Evolutionary conservation across 2,888 invertebrate genomes (phyloP).

Genomic region (Artemia sinica): DNA sequence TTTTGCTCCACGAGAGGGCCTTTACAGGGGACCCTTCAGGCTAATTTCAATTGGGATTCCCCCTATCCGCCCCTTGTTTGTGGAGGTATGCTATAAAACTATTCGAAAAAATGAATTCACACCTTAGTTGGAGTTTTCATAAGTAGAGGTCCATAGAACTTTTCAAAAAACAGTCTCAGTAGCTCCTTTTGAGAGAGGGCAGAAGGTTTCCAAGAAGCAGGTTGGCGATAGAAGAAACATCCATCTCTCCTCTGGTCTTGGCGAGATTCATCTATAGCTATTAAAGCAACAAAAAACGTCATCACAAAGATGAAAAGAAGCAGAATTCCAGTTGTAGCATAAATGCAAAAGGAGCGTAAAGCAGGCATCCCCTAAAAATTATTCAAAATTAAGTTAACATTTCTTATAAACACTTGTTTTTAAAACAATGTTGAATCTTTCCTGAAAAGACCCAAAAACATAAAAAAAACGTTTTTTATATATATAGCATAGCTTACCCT

Average conservation of each 20-base stretch:
- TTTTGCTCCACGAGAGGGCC: too few species aligned
- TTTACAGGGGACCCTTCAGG: not conserved
- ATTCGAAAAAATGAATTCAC: conserved; percentile 14
- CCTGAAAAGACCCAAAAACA: too few species aligned
- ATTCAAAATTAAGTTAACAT: not conserved
- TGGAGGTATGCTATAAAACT: not conserved
- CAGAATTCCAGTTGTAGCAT: conserved; percentile 36
- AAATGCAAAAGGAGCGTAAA: conserved; percentile 37
- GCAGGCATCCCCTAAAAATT: conserved; percentile 33
- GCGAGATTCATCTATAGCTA: conserved; percentile 35
- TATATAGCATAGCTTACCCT: too few species aligned
- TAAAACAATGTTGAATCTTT: too few species aligned
- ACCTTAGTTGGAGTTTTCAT: conserved; percentile 32
- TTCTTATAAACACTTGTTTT: too few species aligned
- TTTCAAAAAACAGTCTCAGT: conserved; percentile 32
- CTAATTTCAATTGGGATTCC: not conserved
- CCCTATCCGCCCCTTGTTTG: not conserved
- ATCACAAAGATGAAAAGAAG: conserved; percentile 34
- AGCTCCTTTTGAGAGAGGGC: conserved; percentile 33
- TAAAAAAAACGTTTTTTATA: too few species aligned
- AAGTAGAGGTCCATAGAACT: conserved; percentile 32
- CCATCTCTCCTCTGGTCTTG: conserved; percentile 30
- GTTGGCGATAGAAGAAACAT: conserved; percentile 29
- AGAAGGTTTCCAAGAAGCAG: conserved; percentile 32
- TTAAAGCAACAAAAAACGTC: conserved; percentile 36